Evolutionary conservation across 2,888 invertebrate species (phyloP), one percentile per base, ranked within the genome.

Genomic region (Notodonta dromedarius): DNA sequence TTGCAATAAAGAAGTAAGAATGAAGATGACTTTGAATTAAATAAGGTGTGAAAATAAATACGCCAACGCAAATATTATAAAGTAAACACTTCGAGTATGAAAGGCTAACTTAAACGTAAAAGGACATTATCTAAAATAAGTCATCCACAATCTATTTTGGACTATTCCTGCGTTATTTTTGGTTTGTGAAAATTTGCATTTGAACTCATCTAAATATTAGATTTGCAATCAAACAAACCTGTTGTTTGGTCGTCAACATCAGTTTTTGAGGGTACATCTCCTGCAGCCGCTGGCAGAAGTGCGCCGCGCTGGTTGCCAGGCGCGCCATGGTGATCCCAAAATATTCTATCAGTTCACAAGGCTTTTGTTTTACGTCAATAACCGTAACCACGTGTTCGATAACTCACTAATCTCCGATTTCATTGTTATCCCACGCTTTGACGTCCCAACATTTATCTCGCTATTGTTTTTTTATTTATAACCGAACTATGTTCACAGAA

Each of bases 261-360:
- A 91, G 62, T 64, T 89, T 91, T 63, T 87, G 87, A 13, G 93
- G 92, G 62, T 92, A 91, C 67, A 93, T 60, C 73, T 93, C 93
- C 77, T 91, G 91, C n/a, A 93, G 75, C 48, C 90, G 80, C 70
- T 93, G 93, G 71, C 87, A 92, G 62, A 93, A 79, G 44, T 91
- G 90, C 4, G 86, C 90, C 0, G 93, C 93, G 55, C 87, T 86
- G 54, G 82, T 88, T 32, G 93, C 90, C 35, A 93, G 61, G 0
- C 90, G 84, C 16, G 93, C 91, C 93, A 93, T 93, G 62, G 55
- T 68, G 44, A 11, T 65, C 48, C 57, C 62, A 61, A 67, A 50
- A 42, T 62, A 40, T 58, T 59, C 57, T 56, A 32, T 44, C 56
- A 35, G 48, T 44, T 54, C 58, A 57, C 32, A 60, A 60, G 4